phyloP scores from a whole-genome alignment of 2,888 invertebrate genomes.

The Dicyrtomina minuta region DNA sequence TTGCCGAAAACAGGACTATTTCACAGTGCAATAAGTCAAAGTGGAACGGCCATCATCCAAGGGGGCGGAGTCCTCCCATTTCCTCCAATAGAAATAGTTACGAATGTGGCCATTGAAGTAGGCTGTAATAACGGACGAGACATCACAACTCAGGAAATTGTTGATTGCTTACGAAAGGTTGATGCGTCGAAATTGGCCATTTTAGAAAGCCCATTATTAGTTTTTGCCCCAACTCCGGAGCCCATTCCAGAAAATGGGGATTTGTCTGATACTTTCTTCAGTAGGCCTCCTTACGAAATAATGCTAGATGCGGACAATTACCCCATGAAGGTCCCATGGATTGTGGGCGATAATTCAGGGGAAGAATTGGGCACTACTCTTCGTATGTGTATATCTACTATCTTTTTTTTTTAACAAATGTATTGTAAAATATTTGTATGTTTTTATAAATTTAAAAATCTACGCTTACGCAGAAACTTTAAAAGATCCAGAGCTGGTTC shows the following conservation, averaged over 20 bases:
- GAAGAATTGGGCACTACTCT: not conserved
- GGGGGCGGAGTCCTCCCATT: not conserved
- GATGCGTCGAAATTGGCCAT: not conserved
- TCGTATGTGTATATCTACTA: not conserved
- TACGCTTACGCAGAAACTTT: not conserved
- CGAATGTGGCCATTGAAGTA: not conserved
- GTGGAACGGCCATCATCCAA: conserved; percentile 2
- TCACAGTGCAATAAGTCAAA: conserved; percentile 15
- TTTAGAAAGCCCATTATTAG: not conserved
- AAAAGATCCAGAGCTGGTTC: not conserved
- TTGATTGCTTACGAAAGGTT: not conserved
- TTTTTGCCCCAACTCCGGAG: not conserved
- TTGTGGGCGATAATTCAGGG: conserved; percentile 13
- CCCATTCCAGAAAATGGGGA: conserved; percentile 1
- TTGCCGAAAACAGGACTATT: conserved; percentile 26
- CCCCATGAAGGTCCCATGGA: conserved; percentile 16
- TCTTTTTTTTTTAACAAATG: not conserved
- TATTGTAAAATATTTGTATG: not conserved
- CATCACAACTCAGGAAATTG: not conserved
- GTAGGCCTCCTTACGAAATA: conserved; percentile 1
- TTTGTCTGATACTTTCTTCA: not conserved
- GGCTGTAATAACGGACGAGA: not conserved
- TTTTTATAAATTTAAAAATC: not conserved
- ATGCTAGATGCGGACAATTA: not conserved
- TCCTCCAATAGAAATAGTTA: not conserved